Conservation (phyloP, 1,140 invertebrate species). For the Drosophila lowei region DNA sequence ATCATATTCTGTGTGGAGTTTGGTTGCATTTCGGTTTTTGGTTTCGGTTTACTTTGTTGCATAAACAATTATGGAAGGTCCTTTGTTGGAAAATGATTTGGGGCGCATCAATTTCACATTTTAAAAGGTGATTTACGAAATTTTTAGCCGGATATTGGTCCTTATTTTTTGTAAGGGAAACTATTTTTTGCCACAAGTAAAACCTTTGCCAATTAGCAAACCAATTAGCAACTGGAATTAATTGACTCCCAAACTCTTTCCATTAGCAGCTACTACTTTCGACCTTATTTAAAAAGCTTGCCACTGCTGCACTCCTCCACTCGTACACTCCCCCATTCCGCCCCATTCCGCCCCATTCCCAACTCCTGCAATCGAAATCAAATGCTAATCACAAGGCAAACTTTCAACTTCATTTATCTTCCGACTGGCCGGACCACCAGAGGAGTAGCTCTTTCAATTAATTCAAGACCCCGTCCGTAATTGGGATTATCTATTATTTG, state of each 20-base stretch:
- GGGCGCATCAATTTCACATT: too few species aligned
- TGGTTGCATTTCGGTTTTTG: slow-evolving; percentile 14
- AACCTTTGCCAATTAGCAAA: slow-evolving; percentile 14
- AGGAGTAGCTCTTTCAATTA: slow-evolving; percentile 38
- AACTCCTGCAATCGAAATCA: slow-evolving; percentile 4
- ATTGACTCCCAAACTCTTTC: slow-evolving; percentile 11
- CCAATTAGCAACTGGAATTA: slow-evolving; percentile 33
- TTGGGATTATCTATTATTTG: slow-evolving; percentile 51
- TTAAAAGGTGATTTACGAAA: too few species aligned
- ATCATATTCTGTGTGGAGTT: neutral
- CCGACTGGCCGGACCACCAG: neutral
- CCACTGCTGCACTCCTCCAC: neutral
- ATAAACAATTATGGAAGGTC: slow-evolving; percentile 27
- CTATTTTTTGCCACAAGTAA: neutral
- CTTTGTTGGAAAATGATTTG: too few species aligned
- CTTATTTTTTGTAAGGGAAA: too few species aligned
- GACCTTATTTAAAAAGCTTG: slow-evolving; percentile 1
- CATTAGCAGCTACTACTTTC: neutral
- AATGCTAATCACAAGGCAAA: slow-evolving; percentile 50
- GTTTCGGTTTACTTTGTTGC: slow-evolving; percentile 19
- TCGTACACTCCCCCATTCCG: neutral
- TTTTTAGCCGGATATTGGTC: too few species aligned
- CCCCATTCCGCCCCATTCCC: too few species aligned
- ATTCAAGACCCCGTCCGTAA: slow-evolving; percentile 22
- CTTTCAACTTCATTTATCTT: slow-evolving; percentile 42